phyloP scores from a whole-genome alignment of 2,113 vertebrate genomes.

The Hydrochoerus hydrochaeris region DNA sequence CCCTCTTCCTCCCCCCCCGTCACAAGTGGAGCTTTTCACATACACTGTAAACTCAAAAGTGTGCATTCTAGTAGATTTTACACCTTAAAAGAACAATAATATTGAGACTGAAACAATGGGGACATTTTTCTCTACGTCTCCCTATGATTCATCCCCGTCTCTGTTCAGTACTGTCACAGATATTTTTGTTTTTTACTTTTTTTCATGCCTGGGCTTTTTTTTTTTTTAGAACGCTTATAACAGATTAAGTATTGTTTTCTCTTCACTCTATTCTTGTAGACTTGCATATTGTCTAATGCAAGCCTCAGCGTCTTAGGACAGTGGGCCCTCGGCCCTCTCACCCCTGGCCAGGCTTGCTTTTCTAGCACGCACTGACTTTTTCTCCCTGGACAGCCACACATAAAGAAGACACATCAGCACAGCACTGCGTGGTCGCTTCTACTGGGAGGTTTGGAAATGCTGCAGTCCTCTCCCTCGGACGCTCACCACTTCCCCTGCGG shows the following conservation, averaged over 20 bases:
- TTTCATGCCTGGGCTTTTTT: conserved; percentile 54
- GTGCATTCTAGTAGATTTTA: background rate
- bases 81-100: background rate
- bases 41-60: background rate
- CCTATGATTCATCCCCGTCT: background rate
- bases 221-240: conserved; percentile 59
- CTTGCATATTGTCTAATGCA: conserved; percentile 59
- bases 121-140: background rate
- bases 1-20: background rate
- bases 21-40: background rate
- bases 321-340: background rate
- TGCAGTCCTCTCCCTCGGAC: background rate
- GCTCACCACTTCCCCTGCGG: background rate
- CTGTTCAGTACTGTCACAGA: background rate
- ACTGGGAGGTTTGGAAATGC: background rate
- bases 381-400: background rate
- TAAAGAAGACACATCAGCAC: background rate
- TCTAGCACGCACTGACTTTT: background rate
- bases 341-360: background rate
- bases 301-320: conserved; percentile 27
- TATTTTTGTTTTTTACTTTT: conserved; percentile 60
- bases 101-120: background rate
- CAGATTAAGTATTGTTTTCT: conserved; percentile 73
- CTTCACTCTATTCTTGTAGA: conserved; percentile 64
- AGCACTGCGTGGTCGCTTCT: background rate